Percentiles rank a stretch among this genome's conserved stretches.
phyloP scores from a whole-genome alignment of 2,113 vertebrate genomes.

The Microtus montanus region DNA sequence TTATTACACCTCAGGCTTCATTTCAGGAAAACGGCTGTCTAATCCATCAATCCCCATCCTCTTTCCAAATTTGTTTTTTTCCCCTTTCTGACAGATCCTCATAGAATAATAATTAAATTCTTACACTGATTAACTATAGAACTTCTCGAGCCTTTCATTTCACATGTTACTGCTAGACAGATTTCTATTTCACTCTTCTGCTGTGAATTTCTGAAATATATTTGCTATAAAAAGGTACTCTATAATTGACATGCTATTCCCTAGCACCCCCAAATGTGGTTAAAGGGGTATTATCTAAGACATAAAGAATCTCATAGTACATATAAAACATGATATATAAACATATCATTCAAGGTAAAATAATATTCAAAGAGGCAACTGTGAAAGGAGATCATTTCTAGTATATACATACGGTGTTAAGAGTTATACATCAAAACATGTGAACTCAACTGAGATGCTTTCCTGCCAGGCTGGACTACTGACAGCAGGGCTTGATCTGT shows the following conservation, averaged over 20 bases:
- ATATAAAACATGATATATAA: slow-evolving; percentile 16
- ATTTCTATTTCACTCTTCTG: slow-evolving; percentile 16
- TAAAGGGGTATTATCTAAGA: slow-evolving; percentile 49
- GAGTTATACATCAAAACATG: slow-evolving; percentile 61
- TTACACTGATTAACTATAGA: slow-evolving; percentile 41
- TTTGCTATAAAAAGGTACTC: slow-evolving; percentile 33
- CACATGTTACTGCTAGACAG: neutral
- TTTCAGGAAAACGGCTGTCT: slow-evolving; percentile 49
- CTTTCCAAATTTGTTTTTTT: slow-evolving; percentile 42
- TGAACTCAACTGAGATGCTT: slow-evolving; percentile 65
- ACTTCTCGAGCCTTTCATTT: slow-evolving; percentile 3
- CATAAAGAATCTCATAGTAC: neutral
- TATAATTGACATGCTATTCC: neutral
- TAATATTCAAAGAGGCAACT: slow-evolving; percentile 51
- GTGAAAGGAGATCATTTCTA: slow-evolving; percentile 60
- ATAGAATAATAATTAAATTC: slow-evolving; percentile 44
- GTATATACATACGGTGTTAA: slow-evolving; percentile 21
- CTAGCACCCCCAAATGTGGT: neutral
- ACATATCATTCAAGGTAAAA: slow-evolving; percentile 64
- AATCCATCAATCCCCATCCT: neutral
- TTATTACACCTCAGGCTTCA: slow-evolving; percentile 26
- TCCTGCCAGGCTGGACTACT: slow-evolving; percentile 28
- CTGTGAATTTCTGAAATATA: slow-evolving; percentile 20
- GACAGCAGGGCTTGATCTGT: slow-evolving; percentile 1
- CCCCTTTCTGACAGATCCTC: slow-evolving; percentile 43